These are phyloP conservation scores for Perccottus glenii DNA, from an alignment of 2,113 vertebrate species.

Conservation along the genomic window DNA sequence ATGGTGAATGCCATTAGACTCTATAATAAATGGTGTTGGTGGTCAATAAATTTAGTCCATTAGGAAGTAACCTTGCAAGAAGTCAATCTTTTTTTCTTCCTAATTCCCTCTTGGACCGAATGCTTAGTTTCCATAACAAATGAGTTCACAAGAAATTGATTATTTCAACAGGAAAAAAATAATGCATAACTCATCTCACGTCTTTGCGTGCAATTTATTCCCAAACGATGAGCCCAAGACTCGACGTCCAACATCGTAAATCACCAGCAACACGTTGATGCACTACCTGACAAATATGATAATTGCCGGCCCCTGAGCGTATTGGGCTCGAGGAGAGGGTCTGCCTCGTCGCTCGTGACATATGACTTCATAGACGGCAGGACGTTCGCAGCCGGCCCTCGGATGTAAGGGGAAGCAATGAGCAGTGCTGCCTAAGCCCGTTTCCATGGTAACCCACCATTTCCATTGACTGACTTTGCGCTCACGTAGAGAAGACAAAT, in stretches of 20 bases:
- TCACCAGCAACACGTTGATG: slow-evolving; percentile 71
- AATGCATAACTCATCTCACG: slow-evolving; percentile 76
- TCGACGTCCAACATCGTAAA: slow-evolving; percentile 63
- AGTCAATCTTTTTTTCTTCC: slow-evolving; percentile 60
- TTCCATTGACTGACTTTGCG: slow-evolving; percentile 83
- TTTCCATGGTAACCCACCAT: slow-evolving; percentile 81
- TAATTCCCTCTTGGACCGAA: slow-evolving; percentile 54
- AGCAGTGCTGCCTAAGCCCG: slow-evolving; percentile 72
- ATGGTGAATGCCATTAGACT: slow-evolving; percentile 39
- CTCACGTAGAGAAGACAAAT: slow-evolving; percentile 84
- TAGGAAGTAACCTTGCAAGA: slow-evolving; percentile 70
- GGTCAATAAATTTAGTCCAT: slow-evolving; percentile 70
- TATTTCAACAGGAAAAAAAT: slow-evolving; percentile 73
- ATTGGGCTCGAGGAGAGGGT: slow-evolving; percentile 65
- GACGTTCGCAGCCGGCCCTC: slow-evolving; percentile 69
- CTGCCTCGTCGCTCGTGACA: slow-evolving; percentile 71
- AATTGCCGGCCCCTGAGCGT: slow-evolving; percentile 66
- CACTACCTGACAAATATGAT: slow-evolving; percentile 77
- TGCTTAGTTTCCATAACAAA: slow-evolving; percentile 73
- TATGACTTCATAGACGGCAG: slow-evolving; percentile 77
- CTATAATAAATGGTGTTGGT: slow-evolving; percentile 45
- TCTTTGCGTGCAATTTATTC: slow-evolving; percentile 69
- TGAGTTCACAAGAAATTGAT: slow-evolving; percentile 63
- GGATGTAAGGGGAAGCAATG: slow-evolving; percentile 33
- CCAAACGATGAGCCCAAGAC: slow-evolving; percentile 70